Conservation (phyloP, 2,888 invertebrate genomes). For the Orgyia antiqua region DNA sequence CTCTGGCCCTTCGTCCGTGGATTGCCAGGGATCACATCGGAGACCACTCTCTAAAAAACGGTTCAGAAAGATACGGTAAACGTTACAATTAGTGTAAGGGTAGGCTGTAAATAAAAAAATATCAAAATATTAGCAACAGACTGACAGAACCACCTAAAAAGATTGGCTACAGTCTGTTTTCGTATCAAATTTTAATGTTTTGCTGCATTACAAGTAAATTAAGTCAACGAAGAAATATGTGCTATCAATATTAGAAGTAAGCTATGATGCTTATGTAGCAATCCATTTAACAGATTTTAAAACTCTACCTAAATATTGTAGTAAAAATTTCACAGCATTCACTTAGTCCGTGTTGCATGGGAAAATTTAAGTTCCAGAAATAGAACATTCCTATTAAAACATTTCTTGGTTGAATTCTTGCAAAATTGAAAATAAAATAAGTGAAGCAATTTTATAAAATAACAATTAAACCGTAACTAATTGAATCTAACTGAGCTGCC, state of each 20-base stretch:
- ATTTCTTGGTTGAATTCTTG: conserved; percentile 4
- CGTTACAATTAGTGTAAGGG: conserved; percentile 14
- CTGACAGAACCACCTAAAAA: no score
- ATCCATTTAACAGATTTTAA: no score
- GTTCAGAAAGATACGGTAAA: conserved; percentile 89
- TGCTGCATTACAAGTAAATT: no score
- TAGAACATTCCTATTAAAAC: conserved; percentile 1
- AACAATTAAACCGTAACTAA: conserved; percentile 25
- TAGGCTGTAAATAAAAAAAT: conserved; percentile 10
- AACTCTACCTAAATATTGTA: no score
- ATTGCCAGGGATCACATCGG: conserved; percentile 90
- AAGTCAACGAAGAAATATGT: no score
- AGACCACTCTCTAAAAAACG: conserved; percentile 89
- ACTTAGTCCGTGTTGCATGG: conserved; percentile 1
- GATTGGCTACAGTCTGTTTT: no score
- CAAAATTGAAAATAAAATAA: conserved; percentile 3
- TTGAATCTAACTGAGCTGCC: conserved; percentile 22
- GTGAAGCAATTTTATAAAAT: conserved; percentile 18
- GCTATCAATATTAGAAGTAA: no score
- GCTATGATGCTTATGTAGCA: no score
- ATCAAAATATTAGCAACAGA: no score
- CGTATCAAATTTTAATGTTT: no score
- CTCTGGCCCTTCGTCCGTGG: conserved; percentile 85
- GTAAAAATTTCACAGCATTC: no score
- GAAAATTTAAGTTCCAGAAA: conserved; percentile 2